Evolutionary conservation across 2,888 invertebrate genomes (phyloP).

Genomic region (Patella ulyssiponensis): DNA sequence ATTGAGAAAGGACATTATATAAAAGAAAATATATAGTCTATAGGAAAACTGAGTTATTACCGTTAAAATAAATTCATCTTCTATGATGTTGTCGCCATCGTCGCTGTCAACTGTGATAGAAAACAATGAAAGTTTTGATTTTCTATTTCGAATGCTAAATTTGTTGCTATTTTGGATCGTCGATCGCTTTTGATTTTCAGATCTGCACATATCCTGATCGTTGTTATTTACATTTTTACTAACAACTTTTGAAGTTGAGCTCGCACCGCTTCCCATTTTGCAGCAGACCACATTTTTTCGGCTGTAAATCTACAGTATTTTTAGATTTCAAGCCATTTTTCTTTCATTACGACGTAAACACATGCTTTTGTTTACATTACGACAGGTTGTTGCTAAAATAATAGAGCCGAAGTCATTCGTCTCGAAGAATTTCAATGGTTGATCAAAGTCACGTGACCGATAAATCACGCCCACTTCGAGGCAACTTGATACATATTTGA

Average conservation of each 20-base stretch:
- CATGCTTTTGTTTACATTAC: conserved; percentile 24
- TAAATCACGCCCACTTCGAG: too few relatives aligned
- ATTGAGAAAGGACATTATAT: too few relatives aligned
- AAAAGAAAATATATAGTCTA: too few relatives aligned
- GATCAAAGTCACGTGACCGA: too few relatives aligned
- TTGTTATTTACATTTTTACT: too few relatives aligned
- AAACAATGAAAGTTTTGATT: neutral
- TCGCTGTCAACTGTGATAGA: conserved; percentile 1
- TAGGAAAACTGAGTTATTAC: neutral
- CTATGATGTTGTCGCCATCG: neutral
- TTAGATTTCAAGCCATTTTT: neutral
- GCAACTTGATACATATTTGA: too few relatives aligned
- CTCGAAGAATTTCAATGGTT: too few relatives aligned
- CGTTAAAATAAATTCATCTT: conserved; percentile 5
- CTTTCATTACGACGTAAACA: neutral
- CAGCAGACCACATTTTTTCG: neutral
- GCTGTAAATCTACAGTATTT: neutral
- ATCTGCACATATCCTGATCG: too few relatives aligned
- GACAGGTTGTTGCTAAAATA: conserved; percentile 16
- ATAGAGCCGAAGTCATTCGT: neutral
- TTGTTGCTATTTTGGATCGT: too few relatives aligned
- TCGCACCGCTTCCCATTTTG: neutral
- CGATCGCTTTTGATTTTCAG: too few relatives aligned
- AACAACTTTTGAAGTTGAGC: too few relatives aligned
- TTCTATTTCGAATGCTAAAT: too few relatives aligned